phyloP scores from a whole-genome alignment of 64 coral and sea anemone species.

The Astreopora myriophthalma region DNA sequence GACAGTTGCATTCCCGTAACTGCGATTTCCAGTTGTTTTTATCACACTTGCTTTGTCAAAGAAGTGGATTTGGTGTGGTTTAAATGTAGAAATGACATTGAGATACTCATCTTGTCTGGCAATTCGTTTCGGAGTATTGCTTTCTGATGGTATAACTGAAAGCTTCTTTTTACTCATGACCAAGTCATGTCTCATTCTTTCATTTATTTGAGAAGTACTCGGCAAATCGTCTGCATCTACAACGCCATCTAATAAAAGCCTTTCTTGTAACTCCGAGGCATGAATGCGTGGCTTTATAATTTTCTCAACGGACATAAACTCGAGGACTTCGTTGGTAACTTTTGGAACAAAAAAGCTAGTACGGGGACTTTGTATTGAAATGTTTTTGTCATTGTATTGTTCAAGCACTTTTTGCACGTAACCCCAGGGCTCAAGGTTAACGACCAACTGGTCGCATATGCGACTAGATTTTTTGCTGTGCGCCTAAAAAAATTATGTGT shows the following conservation, averaged over 20 bases:
- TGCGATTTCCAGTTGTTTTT: no score
- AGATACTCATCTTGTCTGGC: no score
- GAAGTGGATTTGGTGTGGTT: no score
- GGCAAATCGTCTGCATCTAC: not conserved
- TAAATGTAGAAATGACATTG: no score
- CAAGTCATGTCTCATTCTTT: not conserved
- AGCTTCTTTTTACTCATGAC: not conserved
- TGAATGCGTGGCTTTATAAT: slow-evolving; percentile 10
- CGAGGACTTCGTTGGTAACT: not conserved
- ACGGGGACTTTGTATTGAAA: not conserved
- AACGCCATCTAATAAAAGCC: slow-evolving; percentile 13
- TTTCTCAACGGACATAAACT: slow-evolving; percentile 28
- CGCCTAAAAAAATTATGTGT: no score
- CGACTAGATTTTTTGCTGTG: no score
- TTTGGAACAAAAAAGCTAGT: not conserved
- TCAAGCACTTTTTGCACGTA: slow-evolving; percentile 36
- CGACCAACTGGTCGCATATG: no score
- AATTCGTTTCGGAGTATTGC: no score
- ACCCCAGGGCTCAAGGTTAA: no score
- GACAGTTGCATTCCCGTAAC: no score
- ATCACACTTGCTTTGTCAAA: no score
- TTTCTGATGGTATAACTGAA: no score
- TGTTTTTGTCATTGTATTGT: slow-evolving; percentile 13
- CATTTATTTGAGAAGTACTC: slow-evolving; percentile 4
- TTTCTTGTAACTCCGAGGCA: slow-evolving; percentile 17